Conservation (phyloP, 2,797 vertebrate species). For the Cossypha niveicapilla region DNA sequence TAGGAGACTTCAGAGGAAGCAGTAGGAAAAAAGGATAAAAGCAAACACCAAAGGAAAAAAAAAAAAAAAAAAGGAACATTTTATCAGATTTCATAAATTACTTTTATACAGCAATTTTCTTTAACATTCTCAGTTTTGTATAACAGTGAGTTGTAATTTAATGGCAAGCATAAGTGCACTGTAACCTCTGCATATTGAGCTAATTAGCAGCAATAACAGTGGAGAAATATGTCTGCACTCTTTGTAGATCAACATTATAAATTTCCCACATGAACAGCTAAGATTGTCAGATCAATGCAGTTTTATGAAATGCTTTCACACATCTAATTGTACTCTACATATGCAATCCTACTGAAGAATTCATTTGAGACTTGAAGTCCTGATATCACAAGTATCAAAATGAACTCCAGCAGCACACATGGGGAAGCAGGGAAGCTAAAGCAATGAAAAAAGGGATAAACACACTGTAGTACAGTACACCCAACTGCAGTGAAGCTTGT, state of each 20-base stretch:
- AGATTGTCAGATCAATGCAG: slow-evolving; percentile 1
- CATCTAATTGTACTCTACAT: slow-evolving; percentile 9
- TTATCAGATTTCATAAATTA: slow-evolving; percentile 67
- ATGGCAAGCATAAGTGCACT: slow-evolving; percentile 3
- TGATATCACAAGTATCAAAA: slow-evolving; percentile 46
- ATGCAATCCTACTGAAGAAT: slow-evolving; percentile 23
- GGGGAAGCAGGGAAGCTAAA: slow-evolving; percentile 19
- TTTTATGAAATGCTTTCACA: slow-evolving; percentile 25
- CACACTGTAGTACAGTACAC: background rate
- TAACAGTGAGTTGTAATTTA: slow-evolving; percentile 20
- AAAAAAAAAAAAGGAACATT: slow-evolving; percentile 61
- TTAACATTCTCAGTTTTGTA: slow-evolving; percentile 21
- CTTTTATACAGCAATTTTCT: slow-evolving; percentile 22
- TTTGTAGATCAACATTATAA: background rate
- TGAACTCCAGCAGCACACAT: slow-evolving; percentile 33
- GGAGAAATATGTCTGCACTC: background rate
- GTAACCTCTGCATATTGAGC: background rate
- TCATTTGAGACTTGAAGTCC: slow-evolving; percentile 52
- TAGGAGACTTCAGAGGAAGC: slow-evolving; percentile 92
- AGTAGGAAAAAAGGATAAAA: slow-evolving; percentile 69
- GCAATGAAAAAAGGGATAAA: background rate
- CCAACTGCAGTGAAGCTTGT: background rate
- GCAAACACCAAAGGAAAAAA: slow-evolving; percentile 60
- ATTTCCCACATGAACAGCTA: slow-evolving; percentile 1
- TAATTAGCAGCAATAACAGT: slow-evolving; percentile 30